phyloP scores from a whole-genome alignment of 2,113 vertebrate genomes.

The Catagonus wagneri region DNA sequence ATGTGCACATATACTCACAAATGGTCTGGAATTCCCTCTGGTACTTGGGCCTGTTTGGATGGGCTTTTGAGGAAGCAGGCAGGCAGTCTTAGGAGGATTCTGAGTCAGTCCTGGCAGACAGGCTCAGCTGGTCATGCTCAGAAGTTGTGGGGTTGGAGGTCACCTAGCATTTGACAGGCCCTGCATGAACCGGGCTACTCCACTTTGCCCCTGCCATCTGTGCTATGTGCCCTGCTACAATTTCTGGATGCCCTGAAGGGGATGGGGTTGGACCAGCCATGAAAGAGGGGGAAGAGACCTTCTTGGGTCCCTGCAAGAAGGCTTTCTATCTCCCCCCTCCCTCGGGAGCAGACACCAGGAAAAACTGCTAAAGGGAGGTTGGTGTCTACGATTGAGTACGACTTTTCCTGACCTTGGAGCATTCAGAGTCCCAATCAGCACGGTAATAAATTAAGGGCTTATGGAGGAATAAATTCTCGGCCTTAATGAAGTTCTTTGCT shows the following conservation, averaged over 20 bases:
- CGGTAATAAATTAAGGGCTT: constrained; percentile 84
- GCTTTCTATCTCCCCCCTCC: not conserved
- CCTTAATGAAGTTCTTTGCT: constrained; percentile 83
- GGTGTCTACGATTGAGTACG: constrained; percentile 37
- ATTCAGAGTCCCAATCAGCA: constrained; percentile 76
- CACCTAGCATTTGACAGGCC: constrained; percentile 1
- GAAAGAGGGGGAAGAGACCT: constrained; percentile 26
- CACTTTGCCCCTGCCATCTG: not conserved
- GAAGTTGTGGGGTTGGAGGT: not conserved
- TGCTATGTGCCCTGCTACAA: not conserved
- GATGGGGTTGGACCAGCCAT: not conserved
- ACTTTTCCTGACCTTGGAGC: constrained; percentile 81
- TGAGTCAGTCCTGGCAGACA: not conserved
- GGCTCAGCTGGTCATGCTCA: not conserved
- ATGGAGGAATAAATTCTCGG: constrained; percentile 80
- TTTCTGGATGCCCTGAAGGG: constrained; percentile 43
- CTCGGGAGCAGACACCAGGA: constrained; percentile 14
- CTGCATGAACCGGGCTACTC: not conserved
- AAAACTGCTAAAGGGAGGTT: constrained; percentile 67
- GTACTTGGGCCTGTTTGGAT: not conserved
- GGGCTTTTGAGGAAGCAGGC: not conserved
- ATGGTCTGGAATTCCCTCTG: constrained; percentile 3
- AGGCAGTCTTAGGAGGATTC: constrained; percentile 11
- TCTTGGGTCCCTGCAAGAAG: constrained; percentile 23
- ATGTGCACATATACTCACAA: not conserved